Base-by-base conservation (phyloP, 2,888 invertebrate genomes). In the Eupithecia abbreviata region DNA sequence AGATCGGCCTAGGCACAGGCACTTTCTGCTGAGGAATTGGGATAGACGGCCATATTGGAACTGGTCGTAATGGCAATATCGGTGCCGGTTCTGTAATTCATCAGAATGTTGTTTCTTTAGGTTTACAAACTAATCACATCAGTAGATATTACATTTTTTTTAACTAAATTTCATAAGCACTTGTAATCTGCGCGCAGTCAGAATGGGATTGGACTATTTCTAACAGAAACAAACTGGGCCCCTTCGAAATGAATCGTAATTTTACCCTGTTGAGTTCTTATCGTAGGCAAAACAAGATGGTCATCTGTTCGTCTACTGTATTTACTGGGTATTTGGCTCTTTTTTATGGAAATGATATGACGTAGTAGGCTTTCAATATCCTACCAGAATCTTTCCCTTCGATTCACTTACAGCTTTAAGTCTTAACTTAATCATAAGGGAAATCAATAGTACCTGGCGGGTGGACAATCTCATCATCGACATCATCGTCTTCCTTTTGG, bases 1-100 rank as follows among this genome's bases (percentile, higher is more conserved):
- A 18, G 9, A 42, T 42, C 66, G 55, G 70, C 67, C 10, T 42
- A n/a, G 72, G 75, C 4, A 58, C 18, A n/a, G 75, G 75, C 9
- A n/a, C 1, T 62, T 30, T 18, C 62, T 10, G 10, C 1, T 4
- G 30, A 10, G 9, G 18, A 30, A 30, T 30, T 67, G 18, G 42
- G 0, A n/a, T n/a, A 43, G 41, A 18, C 42, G 70, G 51, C 49
- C 55, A 43, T 13, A 62, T 45, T 62, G 75, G 77, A 6, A 70
- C 47, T 13, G 75, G 75, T 2, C n/a, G 67, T 2, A 2, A 13
- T 5, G 45, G 67, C 0, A 71, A 71, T 13, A 12, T 42, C 5
- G 75, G 75, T 5, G 55, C 7, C 7, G 71, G 75, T 42, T 2
- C 51, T 55, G 73, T 49, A 12, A 72, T 51, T 6, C 6, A n/a